Evolutionary conservation across 2,888 invertebrate genomes (phyloP).

Genomic region (Erebia ligea): DNA sequence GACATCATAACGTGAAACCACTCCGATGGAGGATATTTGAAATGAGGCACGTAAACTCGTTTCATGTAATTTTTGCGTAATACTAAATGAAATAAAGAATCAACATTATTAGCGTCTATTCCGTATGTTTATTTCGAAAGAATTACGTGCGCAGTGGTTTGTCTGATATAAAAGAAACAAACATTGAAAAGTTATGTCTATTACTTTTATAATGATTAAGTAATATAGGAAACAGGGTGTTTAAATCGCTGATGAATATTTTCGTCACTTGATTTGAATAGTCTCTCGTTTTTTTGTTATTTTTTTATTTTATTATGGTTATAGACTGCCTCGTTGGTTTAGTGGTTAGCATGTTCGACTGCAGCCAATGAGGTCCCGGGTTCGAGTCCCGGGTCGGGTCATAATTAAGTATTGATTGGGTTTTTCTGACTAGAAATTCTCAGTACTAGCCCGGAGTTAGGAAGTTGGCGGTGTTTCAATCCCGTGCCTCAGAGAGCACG

Average conservation of each 20-base stretch:
- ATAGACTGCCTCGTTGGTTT: no score
- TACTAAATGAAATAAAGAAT: background rate
- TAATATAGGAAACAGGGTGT: no score
- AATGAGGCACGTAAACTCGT: constrained; percentile 17
- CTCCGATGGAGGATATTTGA: constrained; percentile 9
- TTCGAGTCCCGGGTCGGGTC: no score
- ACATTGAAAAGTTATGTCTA: background rate
- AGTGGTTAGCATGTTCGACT: no score
- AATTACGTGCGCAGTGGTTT: background rate
- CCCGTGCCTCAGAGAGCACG: no score
- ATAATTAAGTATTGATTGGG: no score
- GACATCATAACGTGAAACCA: constrained; percentile 20
- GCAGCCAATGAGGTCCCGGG: no score
- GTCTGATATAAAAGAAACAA: background rate
- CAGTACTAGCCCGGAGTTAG: no score
- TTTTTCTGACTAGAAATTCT: no score
- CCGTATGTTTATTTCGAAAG: background rate
- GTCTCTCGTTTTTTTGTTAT: background rate
- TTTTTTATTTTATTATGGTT: background rate
- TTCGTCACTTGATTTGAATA: background rate
- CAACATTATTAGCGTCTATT: background rate
- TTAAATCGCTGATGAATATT: background rate
- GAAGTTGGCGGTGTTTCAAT: no score
- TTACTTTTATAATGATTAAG: no score
- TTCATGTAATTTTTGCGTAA: constrained; percentile 19